Percentiles rank a stretch among this genome's conserved stretches.
These are phyloP conservation scores for Sebastes diploproa DNA, from an alignment of 2,797 vertebrate genomes.

Conservation along the genomic window DNA sequence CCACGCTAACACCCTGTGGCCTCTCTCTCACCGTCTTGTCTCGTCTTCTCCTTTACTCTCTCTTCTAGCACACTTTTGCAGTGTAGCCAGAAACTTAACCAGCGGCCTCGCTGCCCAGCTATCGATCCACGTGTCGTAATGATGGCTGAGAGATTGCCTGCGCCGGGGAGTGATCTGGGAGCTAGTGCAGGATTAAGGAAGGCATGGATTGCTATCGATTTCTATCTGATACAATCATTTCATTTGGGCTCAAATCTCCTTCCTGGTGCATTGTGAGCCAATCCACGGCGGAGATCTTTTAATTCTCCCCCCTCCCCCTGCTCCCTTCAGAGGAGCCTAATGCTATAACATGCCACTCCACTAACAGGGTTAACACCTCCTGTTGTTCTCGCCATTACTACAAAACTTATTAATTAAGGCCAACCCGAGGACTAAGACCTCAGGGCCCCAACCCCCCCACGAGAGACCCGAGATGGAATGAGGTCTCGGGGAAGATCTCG, in stretches of 20 bases:
- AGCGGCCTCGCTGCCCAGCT: slow-evolving; percentile 53
- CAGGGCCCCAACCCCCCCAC: slow-evolving; percentile 45
- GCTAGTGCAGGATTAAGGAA: slow-evolving; percentile 82
- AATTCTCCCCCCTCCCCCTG: slow-evolving; percentile 62
- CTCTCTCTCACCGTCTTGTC: slow-evolving; percentile 60
- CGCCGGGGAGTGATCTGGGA: slow-evolving; percentile 78
- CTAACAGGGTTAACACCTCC: slow-evolving; percentile 79
- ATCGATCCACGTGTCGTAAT: slow-evolving; percentile 81
- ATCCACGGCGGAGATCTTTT: slow-evolving; percentile 77
- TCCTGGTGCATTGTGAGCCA: slow-evolving; percentile 73
- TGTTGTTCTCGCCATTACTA: slow-evolving; percentile 76
- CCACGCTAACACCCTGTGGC: slow-evolving; percentile 45
- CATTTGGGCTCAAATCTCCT: slow-evolving; percentile 83
- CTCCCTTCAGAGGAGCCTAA: slow-evolving; percentile 49
- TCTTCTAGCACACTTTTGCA: slow-evolving; percentile 51
- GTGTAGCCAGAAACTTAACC: slow-evolving; percentile 73
- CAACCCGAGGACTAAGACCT: slow-evolving; percentile 56
- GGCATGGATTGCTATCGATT: slow-evolving; percentile 85
- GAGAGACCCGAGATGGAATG: slow-evolving; percentile 62
- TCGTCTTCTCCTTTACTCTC: slow-evolving; percentile 38
- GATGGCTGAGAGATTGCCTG: slow-evolving; percentile 85
- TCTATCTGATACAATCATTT: slow-evolving; percentile 88
- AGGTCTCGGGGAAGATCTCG: slow-evolving; percentile 64
- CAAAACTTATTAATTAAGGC: slow-evolving; percentile 82
- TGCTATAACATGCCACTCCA: slow-evolving; percentile 64